These are phyloP conservation scores for Puma concolor DNA, from an alignment of 2,113 vertebrate genomes.

Conservation along the genomic window DNA sequence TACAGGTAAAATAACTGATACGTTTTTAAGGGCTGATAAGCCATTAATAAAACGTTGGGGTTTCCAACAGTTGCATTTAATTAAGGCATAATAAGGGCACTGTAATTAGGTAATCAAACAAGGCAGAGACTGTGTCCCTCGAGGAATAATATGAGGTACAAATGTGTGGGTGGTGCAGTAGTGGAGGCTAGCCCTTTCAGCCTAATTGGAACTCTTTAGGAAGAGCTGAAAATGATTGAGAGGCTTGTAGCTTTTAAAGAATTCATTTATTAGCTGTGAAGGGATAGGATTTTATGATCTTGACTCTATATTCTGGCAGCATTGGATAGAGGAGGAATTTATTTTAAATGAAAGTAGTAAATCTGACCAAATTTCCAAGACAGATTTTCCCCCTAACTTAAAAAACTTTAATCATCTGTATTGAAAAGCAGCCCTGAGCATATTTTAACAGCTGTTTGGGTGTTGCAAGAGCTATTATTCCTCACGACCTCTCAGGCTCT, in stretches of 20 bases:
- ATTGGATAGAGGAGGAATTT: not conserved
- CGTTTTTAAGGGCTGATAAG: not conserved
- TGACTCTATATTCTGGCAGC: not conserved
- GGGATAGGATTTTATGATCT: not conserved
- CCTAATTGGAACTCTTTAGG: not conserved
- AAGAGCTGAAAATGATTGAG: not conserved
- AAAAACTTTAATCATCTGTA: not conserved
- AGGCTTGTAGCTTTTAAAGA: not conserved
- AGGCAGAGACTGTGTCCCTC: not conserved
- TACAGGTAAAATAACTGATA: not conserved
- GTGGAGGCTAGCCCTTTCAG: not conserved
- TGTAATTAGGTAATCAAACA: not conserved
- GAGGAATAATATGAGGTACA: not conserved
- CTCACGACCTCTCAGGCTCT: not conserved
- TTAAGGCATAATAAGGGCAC: not conserved
- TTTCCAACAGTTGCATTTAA: not conserved
- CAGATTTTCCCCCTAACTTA: not conserved
- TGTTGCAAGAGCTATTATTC: fast-evolving
- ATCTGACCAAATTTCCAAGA: not conserved
- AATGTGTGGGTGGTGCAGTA: not conserved
- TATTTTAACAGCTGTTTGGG: not conserved
- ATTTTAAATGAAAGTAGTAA: slow-evolving; percentile 34
- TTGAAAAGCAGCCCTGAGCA: not conserved
- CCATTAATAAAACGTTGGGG: not conserved
- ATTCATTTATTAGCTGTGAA: not conserved